Evolutionary conservation across 2,888 invertebrate genomes (phyloP).

Genomic region (Brachylomia viminalis): DNA sequence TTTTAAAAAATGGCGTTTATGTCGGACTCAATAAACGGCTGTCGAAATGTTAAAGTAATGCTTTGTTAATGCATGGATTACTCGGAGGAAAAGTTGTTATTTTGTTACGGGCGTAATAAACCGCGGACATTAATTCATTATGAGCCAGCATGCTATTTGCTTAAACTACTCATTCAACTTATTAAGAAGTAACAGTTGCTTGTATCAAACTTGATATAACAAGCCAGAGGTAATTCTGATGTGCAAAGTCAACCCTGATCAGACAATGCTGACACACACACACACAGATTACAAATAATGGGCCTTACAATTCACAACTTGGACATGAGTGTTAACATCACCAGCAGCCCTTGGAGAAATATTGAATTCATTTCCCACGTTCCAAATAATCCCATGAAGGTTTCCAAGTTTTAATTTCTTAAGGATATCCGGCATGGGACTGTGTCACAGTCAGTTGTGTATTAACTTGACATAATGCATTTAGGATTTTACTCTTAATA

Average conservation of each 20-base stretch:
- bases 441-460: too few species aligned
- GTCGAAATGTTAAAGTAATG: conserved; percentile 41
- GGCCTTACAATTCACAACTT: not conserved
- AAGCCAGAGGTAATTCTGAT: not conserved
- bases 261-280: not conserved
- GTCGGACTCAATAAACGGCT: conserved; percentile 43
- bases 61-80: conserved; percentile 12
- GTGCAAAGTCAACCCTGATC: not conserved
- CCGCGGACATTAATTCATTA: not conserved
- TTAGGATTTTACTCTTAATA: not conserved
- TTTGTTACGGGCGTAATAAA: not conserved
- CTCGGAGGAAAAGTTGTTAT: not conserved
- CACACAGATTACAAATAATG: too few species aligned
- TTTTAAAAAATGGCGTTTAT: conserved; percentile 28
- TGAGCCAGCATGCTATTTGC: not conserved
- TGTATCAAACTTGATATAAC: not conserved
- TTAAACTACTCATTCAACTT: not conserved
- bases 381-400: conserved; percentile 2
- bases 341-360: not conserved
- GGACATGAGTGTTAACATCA: too few species aligned
- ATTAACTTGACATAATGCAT: conserved; percentile 7
- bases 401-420: conserved; percentile 8
- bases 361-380: conserved; percentile 24
- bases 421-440: conserved; percentile 21
- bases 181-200: not conserved